These are phyloP conservation scores for Urocyon cinereoargenteus DNA, from an alignment of 2,797 vertebrate genomes.

Conservation along the genomic window DNA sequence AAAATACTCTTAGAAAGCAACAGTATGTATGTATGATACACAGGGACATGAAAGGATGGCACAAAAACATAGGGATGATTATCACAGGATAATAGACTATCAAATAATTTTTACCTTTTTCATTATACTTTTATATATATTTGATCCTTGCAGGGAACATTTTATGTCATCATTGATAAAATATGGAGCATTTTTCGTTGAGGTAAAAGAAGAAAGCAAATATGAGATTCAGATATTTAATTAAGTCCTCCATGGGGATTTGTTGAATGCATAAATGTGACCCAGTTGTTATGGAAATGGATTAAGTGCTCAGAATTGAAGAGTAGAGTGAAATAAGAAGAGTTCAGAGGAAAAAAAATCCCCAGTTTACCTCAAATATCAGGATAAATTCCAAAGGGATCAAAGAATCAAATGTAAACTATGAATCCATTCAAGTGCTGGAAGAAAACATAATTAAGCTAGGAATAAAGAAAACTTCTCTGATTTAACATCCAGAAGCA, in stretches of 20 bases:
- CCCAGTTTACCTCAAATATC: neutral
- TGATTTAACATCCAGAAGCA: neutral
- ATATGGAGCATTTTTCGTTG: neutral
- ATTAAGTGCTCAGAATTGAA: neutral
- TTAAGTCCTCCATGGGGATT: neutral
- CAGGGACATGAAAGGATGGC: neutral
- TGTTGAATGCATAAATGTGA: neutral
- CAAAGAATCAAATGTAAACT: slow-evolving; percentile 7
- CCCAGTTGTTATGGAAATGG: neutral
- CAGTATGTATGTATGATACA: neutral
- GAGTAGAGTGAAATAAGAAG: neutral
- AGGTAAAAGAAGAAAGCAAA: slow-evolving; percentile 7
- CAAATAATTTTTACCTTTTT: neutral
- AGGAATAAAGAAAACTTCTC: neutral
- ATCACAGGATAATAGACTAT: neutral
- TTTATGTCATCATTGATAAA: neutral
- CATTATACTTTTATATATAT: slow-evolving; percentile 7
- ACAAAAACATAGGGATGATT: neutral
- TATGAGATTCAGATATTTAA: neutral
- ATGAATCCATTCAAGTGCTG: neutral
- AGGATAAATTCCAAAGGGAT: neutral
- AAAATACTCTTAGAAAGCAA: slow-evolving; percentile 29
- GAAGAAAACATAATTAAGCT: neutral
- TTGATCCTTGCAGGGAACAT: neutral
- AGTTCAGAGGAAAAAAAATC: neutral